These are phyloP conservation scores for Chiridota heheva DNA, from an alignment of 35 echinoderm and acorn worm species.

Conservation along the genomic window DNA sequence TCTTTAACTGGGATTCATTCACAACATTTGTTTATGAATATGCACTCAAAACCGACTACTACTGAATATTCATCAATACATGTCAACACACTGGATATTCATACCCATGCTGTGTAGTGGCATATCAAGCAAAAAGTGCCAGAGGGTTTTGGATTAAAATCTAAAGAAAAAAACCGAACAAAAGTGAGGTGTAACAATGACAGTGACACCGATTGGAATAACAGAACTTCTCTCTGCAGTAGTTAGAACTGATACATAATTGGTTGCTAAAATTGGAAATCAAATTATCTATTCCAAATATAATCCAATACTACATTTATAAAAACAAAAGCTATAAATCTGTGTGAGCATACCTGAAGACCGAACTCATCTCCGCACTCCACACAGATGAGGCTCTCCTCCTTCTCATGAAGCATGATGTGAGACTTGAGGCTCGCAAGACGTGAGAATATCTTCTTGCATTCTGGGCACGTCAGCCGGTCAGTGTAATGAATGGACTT, in stretches of 20 bases:
- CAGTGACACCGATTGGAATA: too few relatives aligned
- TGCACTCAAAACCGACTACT: neutral
- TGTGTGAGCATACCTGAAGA: constrained; percentile 80
- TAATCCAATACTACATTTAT: neutral
- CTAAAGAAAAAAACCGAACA: too few relatives aligned
- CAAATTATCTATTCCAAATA: too few relatives aligned
- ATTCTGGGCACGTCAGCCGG: constrained; percentile 77
- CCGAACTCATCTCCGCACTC: constrained; percentile 97
- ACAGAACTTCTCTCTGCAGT: too few relatives aligned
- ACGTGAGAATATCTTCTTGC: constrained; percentile 80
- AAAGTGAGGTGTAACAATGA: too few relatives aligned
- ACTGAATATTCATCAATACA: neutral
- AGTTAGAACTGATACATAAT: too few relatives aligned
- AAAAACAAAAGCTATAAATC: neutral
- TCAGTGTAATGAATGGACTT: constrained; percentile 80
- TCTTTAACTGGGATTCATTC: neutral
- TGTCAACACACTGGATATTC: neutral
- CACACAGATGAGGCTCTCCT: constrained; percentile 83
- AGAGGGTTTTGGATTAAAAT: too few relatives aligned
- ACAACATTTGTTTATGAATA: neutral
- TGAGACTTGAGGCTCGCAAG: constrained; percentile 95
- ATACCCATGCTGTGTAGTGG: too few relatives aligned
- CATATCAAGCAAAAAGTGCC: too few relatives aligned
- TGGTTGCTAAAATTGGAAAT: too few relatives aligned
- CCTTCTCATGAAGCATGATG: constrained; percentile 89